Evolutionary conservation across 2,797 vertebrate genomes (phyloP).

Genomic region (Euthynnus affinis): DNA sequence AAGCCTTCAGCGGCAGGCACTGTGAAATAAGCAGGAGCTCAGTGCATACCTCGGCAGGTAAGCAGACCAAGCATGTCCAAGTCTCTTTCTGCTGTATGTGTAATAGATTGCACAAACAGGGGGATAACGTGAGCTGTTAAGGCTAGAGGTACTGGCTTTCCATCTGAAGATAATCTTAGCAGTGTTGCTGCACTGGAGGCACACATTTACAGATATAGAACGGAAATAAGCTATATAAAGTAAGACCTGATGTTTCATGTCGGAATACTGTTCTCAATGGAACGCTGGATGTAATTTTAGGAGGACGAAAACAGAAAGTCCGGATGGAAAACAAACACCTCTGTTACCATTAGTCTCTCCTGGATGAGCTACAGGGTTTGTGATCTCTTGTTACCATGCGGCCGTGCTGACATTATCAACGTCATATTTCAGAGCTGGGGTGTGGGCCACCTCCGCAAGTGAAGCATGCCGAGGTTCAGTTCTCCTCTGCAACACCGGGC

Average conservation of each 20-base stretch:
- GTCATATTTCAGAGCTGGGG: constrained; percentile 84
- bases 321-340: constrained; percentile 66
- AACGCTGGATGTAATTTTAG: constrained; percentile 65
- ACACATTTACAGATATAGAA: constrained; percentile 67
- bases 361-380: constrained; percentile 49
- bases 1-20: constrained; percentile 90
- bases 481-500: constrained; percentile 89
- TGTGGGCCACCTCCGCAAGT: constrained; percentile 90
- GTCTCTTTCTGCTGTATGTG: constrained; percentile 17
- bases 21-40: constrained; percentile 89
- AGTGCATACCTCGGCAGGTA: constrained; percentile 72
- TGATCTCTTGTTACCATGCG: constrained; percentile 58
- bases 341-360: constrained; percentile 49
- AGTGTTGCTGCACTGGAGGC: constrained; percentile 72
- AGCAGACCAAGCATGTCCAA: constrained; percentile 54
- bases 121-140: constrained; percentile 56
- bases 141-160: constrained; percentile 42
- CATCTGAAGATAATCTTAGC: constrained; percentile 73
- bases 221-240: constrained; percentile 59
- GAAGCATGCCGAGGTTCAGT: constrained; percentile 88
- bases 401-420: constrained; percentile 35
- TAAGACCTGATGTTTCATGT: constrained; percentile 63
- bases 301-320: constrained; percentile 47
- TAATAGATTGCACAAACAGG: constrained; percentile 34
- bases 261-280: constrained; percentile 42